Evolutionary conservation across 2,888 invertebrate genomes (phyloP).

Genomic region (Patella depressa): DNA sequence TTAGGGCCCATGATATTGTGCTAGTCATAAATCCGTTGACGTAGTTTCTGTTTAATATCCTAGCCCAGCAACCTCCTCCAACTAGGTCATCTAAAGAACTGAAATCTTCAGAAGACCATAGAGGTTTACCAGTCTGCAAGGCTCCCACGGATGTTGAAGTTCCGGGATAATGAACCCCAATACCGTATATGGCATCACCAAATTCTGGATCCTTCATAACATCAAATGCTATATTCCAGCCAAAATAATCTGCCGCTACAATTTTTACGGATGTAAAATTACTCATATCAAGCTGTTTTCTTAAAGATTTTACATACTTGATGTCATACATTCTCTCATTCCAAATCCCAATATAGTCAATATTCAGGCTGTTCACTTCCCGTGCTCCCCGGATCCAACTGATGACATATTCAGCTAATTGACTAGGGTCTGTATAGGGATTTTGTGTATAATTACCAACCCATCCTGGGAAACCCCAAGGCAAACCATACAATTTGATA

Average conservation of each 20-base stretch:
- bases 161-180: slow-evolving; percentile 70
- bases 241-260: slow-evolving; percentile 66
- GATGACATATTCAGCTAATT: slow-evolving; percentile 62
- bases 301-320: slow-evolving; percentile 39
- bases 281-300: slow-evolving; percentile 47
- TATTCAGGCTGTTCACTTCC: slow-evolving; percentile 57
- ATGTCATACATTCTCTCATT: slow-evolving; percentile 12
- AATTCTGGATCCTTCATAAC: slow-evolving; percentile 51
- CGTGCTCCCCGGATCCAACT: slow-evolving; percentile 68
- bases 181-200: slow-evolving; percentile 58
- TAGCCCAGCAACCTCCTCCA: slow-evolving; percentile 71
- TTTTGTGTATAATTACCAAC: slow-evolving; percentile 58
- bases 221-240: slow-evolving; percentile 57
- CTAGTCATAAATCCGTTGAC: slow-evolving; percentile 71
- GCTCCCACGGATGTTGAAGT: slow-evolving; percentile 50
- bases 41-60: slow-evolving; percentile 71
- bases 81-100: slow-evolving; percentile 67
- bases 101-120: slow-evolving; percentile 72
- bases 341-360: slow-evolving; percentile 69
- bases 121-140: slow-evolving; percentile 54
- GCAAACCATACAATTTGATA: slow-evolving; percentile 69
- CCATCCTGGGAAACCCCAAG: slow-evolving; percentile 73
- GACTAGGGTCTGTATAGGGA: slow-evolving; percentile 54
- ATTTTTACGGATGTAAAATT: slow-evolving; percentile 57
- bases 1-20: slow-evolving; percentile 71